A percentile compares a stretch with the other conserved stretches of the same genome.
Conservation (phyloP, 2,113 vertebrate species). For the Camelus dromedarius region DNA sequence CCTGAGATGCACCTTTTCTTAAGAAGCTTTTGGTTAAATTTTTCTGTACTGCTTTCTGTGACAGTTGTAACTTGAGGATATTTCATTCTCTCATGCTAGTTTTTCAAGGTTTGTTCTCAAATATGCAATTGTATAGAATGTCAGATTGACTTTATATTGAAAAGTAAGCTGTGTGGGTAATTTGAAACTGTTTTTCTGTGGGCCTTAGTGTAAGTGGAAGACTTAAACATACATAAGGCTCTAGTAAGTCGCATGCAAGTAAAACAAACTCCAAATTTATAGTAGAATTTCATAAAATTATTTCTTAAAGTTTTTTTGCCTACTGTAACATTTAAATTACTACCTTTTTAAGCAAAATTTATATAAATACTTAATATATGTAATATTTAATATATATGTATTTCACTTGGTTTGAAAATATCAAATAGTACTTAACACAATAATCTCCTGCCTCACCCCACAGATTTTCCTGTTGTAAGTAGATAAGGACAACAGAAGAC, state of each 20-base stretch:
- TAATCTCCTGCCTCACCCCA: not conserved
- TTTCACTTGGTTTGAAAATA: constrained; percentile 6
- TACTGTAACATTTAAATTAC: not conserved
- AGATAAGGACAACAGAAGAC: not conserved
- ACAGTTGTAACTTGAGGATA: not conserved
- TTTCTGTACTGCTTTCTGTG: not conserved
- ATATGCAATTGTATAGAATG: not conserved
- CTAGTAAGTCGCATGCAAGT: not conserved
- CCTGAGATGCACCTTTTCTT: not conserved
- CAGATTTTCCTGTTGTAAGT: not conserved
- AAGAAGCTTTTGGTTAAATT: not conserved
- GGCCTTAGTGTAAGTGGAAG: not conserved
- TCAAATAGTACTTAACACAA: not conserved
- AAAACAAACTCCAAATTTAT: not conserved
- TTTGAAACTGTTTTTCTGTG: not conserved
- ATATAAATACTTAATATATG: too few species aligned
- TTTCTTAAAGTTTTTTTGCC: constrained; percentile 25
- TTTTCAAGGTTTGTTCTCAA: not conserved
- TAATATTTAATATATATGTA: not conserved
- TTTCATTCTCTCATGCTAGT: not conserved
- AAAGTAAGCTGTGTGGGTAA: not conserved
- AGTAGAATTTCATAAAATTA: constrained; percentile 3
- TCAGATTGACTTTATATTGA: not conserved
- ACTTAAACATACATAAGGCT: not conserved
- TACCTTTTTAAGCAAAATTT: not conserved